Evolutionary conservation across 1,140 invertebrate genomes (phyloP).

Genomic region (Kradibia gibbosae): DNA sequence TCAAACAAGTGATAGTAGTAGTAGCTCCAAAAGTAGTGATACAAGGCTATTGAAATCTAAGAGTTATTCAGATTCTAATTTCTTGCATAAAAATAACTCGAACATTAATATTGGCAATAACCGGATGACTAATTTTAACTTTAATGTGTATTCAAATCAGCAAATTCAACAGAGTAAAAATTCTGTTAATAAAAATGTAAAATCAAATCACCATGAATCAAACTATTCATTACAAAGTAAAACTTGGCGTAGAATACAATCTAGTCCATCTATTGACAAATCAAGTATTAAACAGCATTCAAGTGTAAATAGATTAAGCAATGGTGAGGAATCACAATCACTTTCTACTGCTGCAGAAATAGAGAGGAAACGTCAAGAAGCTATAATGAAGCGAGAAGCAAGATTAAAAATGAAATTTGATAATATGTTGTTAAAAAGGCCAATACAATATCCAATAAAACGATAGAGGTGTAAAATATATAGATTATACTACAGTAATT

Average conservation of each 20-base stretch:
- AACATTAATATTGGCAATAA: neutral
- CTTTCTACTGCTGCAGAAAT: slow-evolving; percentile 45
- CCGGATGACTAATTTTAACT: slow-evolving; percentile 17
- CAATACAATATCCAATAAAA: slow-evolving; percentile 25
- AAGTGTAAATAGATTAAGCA: slow-evolving; percentile 24
- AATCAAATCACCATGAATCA: slow-evolving; percentile 19
- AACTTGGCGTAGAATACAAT: slow-evolving; percentile 33
- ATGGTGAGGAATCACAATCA: slow-evolving; percentile 1
- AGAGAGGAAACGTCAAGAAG: slow-evolving; percentile 45
- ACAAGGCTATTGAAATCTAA: slow-evolving; percentile 47
- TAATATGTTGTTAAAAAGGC: slow-evolving; percentile 10
- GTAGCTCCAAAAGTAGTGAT: slow-evolving; percentile 1
- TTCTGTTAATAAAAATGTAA: slow-evolving; percentile 4
- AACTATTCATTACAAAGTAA: slow-evolving; percentile 16
- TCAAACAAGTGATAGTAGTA: slow-evolving; percentile 4
- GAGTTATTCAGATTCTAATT: slow-evolving; percentile 49
- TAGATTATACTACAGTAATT: neutral
- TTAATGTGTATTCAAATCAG: slow-evolving; percentile 11
- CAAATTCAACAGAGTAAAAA: slow-evolving; percentile 25
- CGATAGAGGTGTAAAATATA: slow-evolving; percentile 25
- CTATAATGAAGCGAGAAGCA: slow-evolving; percentile 41
- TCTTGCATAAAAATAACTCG: slow-evolving; percentile 27
- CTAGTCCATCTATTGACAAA: slow-evolving; percentile 25
- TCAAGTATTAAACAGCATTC: slow-evolving; percentile 1
- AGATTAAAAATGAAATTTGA: slow-evolving; percentile 35